Evolutionary conservation across 2,797 vertebrate species (phyloP).

Genomic region (Geotria australis): DNA sequence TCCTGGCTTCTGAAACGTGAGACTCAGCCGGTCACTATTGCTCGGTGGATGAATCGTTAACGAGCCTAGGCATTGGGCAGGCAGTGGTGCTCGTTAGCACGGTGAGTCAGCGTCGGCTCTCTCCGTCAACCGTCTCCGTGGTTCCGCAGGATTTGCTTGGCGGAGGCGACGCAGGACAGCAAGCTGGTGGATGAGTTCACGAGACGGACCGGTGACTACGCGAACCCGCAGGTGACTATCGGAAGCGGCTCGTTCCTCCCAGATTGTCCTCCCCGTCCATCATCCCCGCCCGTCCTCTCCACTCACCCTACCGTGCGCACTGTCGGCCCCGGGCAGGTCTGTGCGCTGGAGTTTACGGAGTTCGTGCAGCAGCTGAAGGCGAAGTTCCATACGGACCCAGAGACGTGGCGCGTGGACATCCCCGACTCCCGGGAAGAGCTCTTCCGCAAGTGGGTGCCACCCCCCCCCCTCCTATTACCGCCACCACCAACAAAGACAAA

Average conservation of each 20-base stretch:
- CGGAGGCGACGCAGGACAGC: slow-evolving; percentile 75
- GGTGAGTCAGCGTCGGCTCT: too few species aligned
- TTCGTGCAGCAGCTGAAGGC: slow-evolving; percentile 37
- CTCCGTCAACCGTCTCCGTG: too few species aligned
- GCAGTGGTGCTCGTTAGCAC: too few species aligned
- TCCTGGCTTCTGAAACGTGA: too few species aligned
- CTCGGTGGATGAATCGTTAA: too few species aligned
- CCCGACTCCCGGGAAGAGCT: slow-evolving; percentile 45
- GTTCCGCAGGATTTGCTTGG: slow-evolving; percentile 49
- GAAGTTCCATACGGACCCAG: slow-evolving; percentile 42
- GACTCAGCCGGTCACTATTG: too few species aligned
- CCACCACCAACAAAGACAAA: too few species aligned
- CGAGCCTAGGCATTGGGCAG: too few species aligned
- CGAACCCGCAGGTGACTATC: slow-evolving; percentile 28
- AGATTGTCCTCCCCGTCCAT: too few species aligned
- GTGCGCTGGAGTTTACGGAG: slow-evolving; percentile 36
- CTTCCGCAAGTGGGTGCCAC: slow-evolving; percentile 24
- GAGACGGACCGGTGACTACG: slow-evolving; percentile 28
- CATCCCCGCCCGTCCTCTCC: too few species aligned
- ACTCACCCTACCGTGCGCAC: background rate
- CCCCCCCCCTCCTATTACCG: too few species aligned
- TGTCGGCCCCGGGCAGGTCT: slow-evolving; percentile 21
- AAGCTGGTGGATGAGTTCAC: slow-evolving; percentile 26
- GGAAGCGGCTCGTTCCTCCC: background rate
- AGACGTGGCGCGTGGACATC: slow-evolving; percentile 14